A percentile compares a stretch with the other conserved stretches of the same genome.
These are phyloP conservation scores for Sesia bembeciformis DNA, from an alignment of 2,888 invertebrate genomes.

Conservation along the genomic window DNA sequence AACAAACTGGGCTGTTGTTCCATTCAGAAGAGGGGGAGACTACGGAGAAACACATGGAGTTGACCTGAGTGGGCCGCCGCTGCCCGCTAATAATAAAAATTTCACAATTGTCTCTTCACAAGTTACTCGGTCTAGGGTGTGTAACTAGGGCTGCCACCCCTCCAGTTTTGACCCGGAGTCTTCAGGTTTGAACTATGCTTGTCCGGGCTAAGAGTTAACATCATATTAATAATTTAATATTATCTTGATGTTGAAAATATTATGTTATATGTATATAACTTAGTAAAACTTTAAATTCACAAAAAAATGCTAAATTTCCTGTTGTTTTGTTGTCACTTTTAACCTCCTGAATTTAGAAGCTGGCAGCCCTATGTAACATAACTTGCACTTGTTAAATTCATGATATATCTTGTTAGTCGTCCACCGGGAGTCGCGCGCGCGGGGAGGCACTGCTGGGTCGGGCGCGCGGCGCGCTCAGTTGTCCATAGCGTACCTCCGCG, in stretches of 20 bases:
- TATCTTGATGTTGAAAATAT: too few relatives aligned
- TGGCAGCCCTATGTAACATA: conserved; percentile 35
- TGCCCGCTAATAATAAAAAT: conserved; percentile 49
- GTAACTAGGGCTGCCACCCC: too few relatives aligned
- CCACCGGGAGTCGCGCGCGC: conserved; percentile 41
- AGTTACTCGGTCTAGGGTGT: conserved; percentile 69
- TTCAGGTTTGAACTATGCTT: too few relatives aligned
- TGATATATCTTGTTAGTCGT: conserved; percentile 63
- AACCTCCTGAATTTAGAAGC: too few relatives aligned
- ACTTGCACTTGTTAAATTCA: conserved; percentile 71
- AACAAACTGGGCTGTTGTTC: conserved; percentile 34
- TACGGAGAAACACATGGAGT: conserved; percentile 46
- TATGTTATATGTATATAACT: too few relatives aligned
- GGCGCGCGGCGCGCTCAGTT: conserved; percentile 75
- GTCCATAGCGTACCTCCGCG: conserved; percentile 95
- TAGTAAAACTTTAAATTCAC: too few relatives aligned
- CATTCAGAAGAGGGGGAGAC: conserved; percentile 51
- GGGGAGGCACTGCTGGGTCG: conserved; percentile 33
- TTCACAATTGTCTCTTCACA: conserved; percentile 72
- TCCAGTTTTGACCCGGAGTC: too few relatives aligned
- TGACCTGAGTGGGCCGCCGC: conserved; percentile 18
- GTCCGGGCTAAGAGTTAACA: too few relatives aligned
- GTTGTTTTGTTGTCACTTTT: too few relatives aligned
- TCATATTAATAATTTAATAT: too few relatives aligned
- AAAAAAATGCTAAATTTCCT: too few relatives aligned